A percentile compares a stretch with the other conserved stretches of the same genome.
Conservation (phyloP, 1,140 invertebrate species). For the Ips typographus region DNA sequence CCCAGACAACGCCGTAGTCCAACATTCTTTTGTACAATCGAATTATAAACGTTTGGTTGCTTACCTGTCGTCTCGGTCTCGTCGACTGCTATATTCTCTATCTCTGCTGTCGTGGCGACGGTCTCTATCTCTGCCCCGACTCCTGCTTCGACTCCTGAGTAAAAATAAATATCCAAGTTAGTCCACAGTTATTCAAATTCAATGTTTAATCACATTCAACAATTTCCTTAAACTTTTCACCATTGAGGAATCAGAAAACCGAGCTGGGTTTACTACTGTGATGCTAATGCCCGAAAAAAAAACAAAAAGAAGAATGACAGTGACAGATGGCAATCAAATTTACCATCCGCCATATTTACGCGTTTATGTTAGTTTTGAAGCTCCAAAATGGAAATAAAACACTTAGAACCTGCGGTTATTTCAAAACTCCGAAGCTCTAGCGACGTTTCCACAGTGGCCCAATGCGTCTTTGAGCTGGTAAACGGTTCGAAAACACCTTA, state of each 20-base stretch:
- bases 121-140: conserved; percentile 43
- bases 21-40: conserved; percentile 13
- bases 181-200: neutral
- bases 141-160: conserved; percentile 48
- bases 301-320: neutral
- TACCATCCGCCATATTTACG: no score
- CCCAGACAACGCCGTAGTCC: conserved; percentile 43
- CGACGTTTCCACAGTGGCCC: conserved; percentile 40
- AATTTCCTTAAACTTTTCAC: no score
- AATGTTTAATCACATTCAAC: neutral
- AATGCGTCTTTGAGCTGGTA: conserved; percentile 47
- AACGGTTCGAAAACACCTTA: conserved; percentile 11
- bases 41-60: conserved; percentile 9
- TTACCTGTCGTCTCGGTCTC: conserved; percentile 39
- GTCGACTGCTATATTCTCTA: conserved; percentile 37
- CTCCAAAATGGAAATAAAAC: conserved; percentile 38
- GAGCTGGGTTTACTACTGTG: neutral
- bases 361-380: no score
- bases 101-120: conserved; percentile 37
- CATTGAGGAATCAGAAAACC: neutral
- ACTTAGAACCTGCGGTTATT: conserved; percentile 35
- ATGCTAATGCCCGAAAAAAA: neutral
- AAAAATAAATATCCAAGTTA: neutral
- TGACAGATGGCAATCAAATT: no score
- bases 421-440: conserved; percentile 41